These are phyloP conservation scores for Dryas iulia DNA, from an alignment of 1,140 invertebrate species.

Conservation along the genomic window DNA sequence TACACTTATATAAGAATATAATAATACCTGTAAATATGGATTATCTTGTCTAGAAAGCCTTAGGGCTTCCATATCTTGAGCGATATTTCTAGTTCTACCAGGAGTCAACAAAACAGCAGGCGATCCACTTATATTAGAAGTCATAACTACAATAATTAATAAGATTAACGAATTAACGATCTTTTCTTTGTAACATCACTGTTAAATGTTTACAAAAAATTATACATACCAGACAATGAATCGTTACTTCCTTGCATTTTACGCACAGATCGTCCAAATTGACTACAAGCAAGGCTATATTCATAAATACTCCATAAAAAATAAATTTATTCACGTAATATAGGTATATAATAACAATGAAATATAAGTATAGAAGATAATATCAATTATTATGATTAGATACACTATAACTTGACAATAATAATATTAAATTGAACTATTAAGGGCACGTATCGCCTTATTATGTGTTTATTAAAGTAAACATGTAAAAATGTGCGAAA, in stretches of 20 bases:
- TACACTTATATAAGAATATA: conserved; percentile 28
- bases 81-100: conserved; percentile 87
- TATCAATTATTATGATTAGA: not conserved
- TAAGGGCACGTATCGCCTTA: not conserved
- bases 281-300: conserved; percentile 10
- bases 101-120: conserved; percentile 86
- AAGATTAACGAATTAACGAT: conserved; percentile 8
- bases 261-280: conserved; percentile 2
- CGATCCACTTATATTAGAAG: conserved; percentile 55
- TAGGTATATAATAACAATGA: not conserved
- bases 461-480: not conserved
- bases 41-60: conserved; percentile 90
- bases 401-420: not conserved
- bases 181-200: not conserved
- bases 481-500: conserved; percentile 26
- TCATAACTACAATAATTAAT: conserved; percentile 43
- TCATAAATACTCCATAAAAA: conserved; percentile 19
- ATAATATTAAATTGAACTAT: not conserved
- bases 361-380: not conserved
- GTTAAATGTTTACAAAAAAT: not conserved
- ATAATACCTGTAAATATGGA: conserved; percentile 87
- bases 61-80: conserved; percentile 91
- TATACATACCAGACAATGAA: conserved; percentile 59
- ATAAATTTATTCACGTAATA: conserved; percentile 5
- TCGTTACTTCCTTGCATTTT: conserved; percentile 71